phyloP scores from a whole-genome alignment of 1,140 invertebrate genomes.

The Cydia splendana region DNA sequence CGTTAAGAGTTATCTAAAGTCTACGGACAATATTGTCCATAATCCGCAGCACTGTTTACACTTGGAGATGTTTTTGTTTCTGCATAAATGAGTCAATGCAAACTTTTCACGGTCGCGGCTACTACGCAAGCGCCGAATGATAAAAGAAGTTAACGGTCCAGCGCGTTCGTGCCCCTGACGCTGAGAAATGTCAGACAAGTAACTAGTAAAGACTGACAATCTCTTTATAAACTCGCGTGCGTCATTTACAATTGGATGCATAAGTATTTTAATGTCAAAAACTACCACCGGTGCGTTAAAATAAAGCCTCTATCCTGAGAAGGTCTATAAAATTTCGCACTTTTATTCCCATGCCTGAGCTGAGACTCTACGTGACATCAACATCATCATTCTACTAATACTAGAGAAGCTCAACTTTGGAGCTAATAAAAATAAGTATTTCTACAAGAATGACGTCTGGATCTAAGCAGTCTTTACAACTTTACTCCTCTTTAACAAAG shows the following conservation, averaged over 20 bases:
- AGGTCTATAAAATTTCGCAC: no score
- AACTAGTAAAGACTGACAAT: not conserved
- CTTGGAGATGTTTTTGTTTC: constrained; percentile 11
- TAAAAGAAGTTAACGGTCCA: constrained; percentile 32
- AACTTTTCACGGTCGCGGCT: constrained; percentile 26
- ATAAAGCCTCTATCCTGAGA: no score
- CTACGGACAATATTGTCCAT: not conserved
- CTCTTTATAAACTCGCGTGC: not conserved
- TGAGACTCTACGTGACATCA: no score
- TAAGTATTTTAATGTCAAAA: no score
- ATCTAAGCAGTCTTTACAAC: not conserved
- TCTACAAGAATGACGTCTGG: no score
- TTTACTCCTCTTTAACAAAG: not conserved
- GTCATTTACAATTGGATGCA: no score
- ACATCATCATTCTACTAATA: no score
- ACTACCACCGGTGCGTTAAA: no score
- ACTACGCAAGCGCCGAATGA: constrained; percentile 13
- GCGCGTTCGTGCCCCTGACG: not conserved
- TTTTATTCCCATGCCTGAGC: no score
- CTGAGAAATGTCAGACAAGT: not conserved
- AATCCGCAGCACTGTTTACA: constrained; percentile 1
- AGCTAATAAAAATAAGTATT: no score
- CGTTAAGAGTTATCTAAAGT: constrained; percentile 7
- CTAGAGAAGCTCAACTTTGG: no score
- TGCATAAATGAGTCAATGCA: constrained; percentile 13